Percentiles rank a stretch among this genome's conserved stretches.
These are phyloP conservation scores for Diceros bicornis DNA, from an alignment of 2,797 vertebrate species.

Conservation along the genomic window DNA sequence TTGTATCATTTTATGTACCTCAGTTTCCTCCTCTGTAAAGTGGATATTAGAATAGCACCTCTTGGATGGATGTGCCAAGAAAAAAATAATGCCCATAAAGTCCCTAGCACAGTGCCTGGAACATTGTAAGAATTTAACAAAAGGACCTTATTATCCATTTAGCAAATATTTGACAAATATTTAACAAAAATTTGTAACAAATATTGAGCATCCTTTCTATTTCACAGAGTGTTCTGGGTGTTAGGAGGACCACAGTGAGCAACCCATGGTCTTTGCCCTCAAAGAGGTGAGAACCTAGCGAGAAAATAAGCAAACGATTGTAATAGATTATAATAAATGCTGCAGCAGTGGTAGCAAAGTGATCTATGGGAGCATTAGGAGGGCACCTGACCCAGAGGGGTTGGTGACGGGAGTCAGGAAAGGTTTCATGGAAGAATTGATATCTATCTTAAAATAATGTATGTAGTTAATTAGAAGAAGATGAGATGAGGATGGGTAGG, in stretches of 20 bases:
- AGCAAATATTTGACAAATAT: background rate
- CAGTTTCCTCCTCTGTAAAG: slow-evolving; percentile 39
- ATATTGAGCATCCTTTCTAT: background rate
- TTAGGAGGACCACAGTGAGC: background rate
- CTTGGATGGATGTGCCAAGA: background rate
- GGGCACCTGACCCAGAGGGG: background rate
- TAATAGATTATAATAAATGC: background rate
- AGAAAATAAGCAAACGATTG: background rate
- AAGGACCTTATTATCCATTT: background rate
- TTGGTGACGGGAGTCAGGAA: background rate
- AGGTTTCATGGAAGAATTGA: background rate
- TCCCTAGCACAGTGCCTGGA: background rate
- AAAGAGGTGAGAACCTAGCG: background rate
- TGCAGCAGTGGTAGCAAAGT: background rate
- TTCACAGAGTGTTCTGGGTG: background rate
- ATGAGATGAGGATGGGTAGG: background rate
- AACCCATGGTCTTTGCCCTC: background rate
- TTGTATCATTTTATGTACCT: background rate
- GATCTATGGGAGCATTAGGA: background rate
- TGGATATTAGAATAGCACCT: background rate
- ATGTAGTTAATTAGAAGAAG: background rate
- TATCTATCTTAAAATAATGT: slow-evolving; percentile 49
- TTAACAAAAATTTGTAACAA: too few relatives aligned
- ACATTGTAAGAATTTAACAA: background rate
- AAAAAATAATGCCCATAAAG: background rate